A percentile compares a stretch with the other conserved stretches of the same genome.
Conservation (phyloP, 2,888 invertebrate genomes). For the Anoncus sp. region DNA sequence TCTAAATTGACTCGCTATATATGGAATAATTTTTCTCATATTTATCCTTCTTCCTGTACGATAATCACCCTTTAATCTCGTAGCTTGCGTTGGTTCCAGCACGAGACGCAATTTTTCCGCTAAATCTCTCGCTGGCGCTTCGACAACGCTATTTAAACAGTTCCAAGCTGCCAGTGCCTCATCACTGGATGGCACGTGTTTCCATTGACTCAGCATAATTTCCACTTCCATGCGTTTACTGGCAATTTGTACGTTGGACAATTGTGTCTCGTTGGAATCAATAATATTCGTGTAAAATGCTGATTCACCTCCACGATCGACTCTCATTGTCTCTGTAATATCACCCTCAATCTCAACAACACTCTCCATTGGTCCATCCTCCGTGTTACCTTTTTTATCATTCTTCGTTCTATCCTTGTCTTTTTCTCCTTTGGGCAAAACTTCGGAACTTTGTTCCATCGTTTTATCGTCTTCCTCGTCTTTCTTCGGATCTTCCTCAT, state of each 20-base stretch:
- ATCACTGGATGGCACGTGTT: constrained; percentile 78
- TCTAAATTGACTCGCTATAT: constrained; percentile 99
- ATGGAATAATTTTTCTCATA: constrained; percentile 99
- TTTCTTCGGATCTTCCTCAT: constrained; percentile 85
- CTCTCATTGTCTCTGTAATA: constrained; percentile 87
- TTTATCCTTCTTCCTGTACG: constrained; percentile 98
- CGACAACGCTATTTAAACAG: constrained; percentile 85
- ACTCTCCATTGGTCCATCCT: constrained; percentile 83
- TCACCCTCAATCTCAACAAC: constrained; percentile 91
- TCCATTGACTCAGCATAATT: constrained; percentile 76
- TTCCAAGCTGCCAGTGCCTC: constrained; percentile 87
- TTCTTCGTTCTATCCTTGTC: constrained; percentile 81
- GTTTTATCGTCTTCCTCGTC: constrained; percentile 84
- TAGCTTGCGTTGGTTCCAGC: constrained; percentile 97
- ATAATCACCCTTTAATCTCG: constrained; percentile 97
- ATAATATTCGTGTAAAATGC: constrained; percentile 89
- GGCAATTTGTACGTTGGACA: constrained; percentile 63
- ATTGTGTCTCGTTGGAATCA: constrained; percentile 71
- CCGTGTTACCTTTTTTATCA: constrained; percentile 82
- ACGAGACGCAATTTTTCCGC: constrained; percentile 97
- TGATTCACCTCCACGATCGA: constrained; percentile 89
- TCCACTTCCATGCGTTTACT: constrained; percentile 74
- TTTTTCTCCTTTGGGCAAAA: constrained; percentile 73
- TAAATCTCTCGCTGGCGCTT: constrained; percentile 90
- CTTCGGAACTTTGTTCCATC: constrained; percentile 76